Base-by-base conservation (phyloP, 1,140 invertebrate species). In the Bombus soroeensis region DNA sequence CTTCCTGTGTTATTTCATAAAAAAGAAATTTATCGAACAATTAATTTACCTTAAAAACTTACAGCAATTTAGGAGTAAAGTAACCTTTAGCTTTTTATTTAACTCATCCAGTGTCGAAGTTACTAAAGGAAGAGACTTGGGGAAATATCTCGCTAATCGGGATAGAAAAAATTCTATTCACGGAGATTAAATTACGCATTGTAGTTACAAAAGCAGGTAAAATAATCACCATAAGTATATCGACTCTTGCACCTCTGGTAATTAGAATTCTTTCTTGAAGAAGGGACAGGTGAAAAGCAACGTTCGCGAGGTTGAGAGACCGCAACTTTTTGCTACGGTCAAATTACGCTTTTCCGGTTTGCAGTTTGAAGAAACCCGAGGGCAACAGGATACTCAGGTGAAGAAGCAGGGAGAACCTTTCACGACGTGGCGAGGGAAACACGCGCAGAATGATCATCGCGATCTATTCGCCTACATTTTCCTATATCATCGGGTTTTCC, bases 291-390 rank as follows among this genome's bases (percentile, higher is more conserved):
- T n/a, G 70, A 15, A 72, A 28, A 72, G 6, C 70, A 43, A 28
- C 70, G 37, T 43, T 43, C 1, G 53, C 74, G 9, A 53, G n/a
- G 15, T 25, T 22, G 18, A n/a, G 25, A 76, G 34, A 76, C 74
- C 74, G 74, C 74, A 76, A 76, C 34, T 76, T 59, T 59, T 76
- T 76, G 47, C 74, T 34, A n/a, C 34, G 74, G 53, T 76, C 53
- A 59, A 76, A 76, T 76, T 76, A 76, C 74, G 53, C 53, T 76
- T 59, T 81, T 72, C 68, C 64, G 64, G 41, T 43, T 53, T 37
- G 32, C 22, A 34, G 64, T 57, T 47, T 53, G 34, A 53, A 71
- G 78, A 81, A 53, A 70, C 18, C 43, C 25, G 34, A 28, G 53
- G 53, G 74, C n/a, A 59, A n/a, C 74, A 39, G 53, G 53, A 59